A percentile compares a stretch with the other conserved stretches of the same genome.
Evolutionary conservation across 2,113 vertebrate species (phyloP).

Genomic region (Lophura nycthemera): DNA sequence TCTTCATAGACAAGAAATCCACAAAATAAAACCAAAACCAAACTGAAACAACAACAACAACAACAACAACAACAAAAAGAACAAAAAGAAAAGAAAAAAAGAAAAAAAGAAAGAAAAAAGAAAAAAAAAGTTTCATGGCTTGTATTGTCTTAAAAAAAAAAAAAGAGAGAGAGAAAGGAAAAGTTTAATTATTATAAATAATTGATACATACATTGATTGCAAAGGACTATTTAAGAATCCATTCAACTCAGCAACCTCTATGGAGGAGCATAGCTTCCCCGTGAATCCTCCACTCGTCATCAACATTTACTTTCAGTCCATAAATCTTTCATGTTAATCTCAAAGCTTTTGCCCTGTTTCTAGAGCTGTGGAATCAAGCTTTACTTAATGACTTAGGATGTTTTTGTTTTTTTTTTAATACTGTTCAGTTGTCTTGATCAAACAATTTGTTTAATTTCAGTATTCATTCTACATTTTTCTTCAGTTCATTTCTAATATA

Average conservation of each 20-base stretch:
- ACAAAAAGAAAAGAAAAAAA: background rate
- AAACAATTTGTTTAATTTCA: background rate
- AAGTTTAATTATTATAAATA: background rate
- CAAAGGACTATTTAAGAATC: background rate
- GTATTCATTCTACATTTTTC: background rate
- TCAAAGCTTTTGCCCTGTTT: background rate
- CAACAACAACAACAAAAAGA: too few species aligned
- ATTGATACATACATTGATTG: background rate
- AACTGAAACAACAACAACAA: too few species aligned
- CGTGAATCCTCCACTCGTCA: background rate
- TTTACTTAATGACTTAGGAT: background rate
- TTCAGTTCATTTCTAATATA: background rate
- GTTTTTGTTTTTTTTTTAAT: background rate
- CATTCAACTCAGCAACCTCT: background rate
- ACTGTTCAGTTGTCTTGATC: background rate
- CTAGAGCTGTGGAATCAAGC: background rate
- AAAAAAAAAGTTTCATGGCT: background rate
- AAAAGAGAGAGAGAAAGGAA: background rate
- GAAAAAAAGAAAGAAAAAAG: background rate
- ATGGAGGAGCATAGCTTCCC: background rate
- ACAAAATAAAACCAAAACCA: background rate
- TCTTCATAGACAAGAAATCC: background rate
- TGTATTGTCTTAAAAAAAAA: background rate
- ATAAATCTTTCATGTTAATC: background rate
- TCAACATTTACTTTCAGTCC: background rate